A percentile compares a stretch with the other conserved stretches of the same genome.
Conservation (phyloP, 2,888 invertebrate genomes). For the Arge pagana region DNA sequence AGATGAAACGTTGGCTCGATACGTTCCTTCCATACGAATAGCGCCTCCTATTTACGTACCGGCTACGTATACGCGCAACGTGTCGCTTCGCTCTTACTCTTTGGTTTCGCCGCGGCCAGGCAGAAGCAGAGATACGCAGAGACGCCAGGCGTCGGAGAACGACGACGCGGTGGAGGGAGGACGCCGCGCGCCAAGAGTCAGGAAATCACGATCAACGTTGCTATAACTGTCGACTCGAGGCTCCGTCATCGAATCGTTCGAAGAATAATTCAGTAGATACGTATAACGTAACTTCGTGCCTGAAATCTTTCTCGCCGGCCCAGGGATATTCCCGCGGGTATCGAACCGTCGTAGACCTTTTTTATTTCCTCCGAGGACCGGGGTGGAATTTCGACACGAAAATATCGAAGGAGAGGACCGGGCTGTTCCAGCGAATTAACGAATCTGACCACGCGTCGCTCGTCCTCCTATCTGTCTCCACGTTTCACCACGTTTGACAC, state of each 20-base stretch:
- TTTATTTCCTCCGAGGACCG: too few relatives aligned
- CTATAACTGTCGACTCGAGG: constrained; percentile 24
- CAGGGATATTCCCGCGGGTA: too few relatives aligned
- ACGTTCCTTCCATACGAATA: constrained; percentile 5
- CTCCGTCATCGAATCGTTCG: constrained; percentile 15
- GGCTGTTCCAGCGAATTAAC: too few relatives aligned
- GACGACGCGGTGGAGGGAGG: constrained; percentile 17
- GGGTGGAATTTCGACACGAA: too few relatives aligned
- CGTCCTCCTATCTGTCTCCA: too few relatives aligned
- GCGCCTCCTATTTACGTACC: too few relatives aligned
- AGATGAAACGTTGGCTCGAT: constrained; percentile 29
- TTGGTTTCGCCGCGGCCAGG: background rate
- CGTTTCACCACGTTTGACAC: too few relatives aligned
- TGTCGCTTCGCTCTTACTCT: too few relatives aligned
- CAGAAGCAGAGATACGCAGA: background rate
- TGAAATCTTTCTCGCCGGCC: background rate
- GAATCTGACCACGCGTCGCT: too few relatives aligned
- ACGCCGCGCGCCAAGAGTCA: constrained; percentile 31
- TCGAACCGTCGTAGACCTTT: too few relatives aligned
- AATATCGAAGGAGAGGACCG: too few relatives aligned
- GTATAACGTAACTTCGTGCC: background rate
- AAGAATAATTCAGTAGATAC: constrained; percentile 24
- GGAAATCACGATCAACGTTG: constrained; percentile 41
- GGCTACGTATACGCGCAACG: too few relatives aligned
- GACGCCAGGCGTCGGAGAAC: background rate